These are phyloP conservation scores for Argyra leucocephala DNA, from an alignment of 2,888 invertebrate genomes.

Conservation along the genomic window DNA sequence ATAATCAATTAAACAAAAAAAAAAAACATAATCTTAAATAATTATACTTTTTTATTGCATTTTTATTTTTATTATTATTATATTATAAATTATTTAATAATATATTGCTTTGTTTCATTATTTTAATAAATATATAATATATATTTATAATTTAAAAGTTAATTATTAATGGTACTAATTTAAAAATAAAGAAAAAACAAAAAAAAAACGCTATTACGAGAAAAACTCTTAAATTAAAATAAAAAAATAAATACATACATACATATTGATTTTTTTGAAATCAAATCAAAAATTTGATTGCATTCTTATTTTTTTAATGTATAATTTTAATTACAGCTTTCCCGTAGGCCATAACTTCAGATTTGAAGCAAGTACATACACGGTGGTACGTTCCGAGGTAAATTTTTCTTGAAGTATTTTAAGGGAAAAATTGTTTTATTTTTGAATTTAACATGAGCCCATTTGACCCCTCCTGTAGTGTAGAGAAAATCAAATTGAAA, in stretches of 20 bases:
- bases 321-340: too few relatives aligned
- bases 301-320: neutral
- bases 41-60: neutral
- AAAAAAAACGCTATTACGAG: neutral
- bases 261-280: neutral
- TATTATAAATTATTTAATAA: conserved; percentile 6
- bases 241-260: neutral
- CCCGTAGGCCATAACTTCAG: too few relatives aligned
- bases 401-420: too few relatives aligned
- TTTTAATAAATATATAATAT: conserved; percentile 1
- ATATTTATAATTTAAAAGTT: conserved; percentile 5
- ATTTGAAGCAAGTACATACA: too few relatives aligned
- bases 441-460: too few relatives aligned
- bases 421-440: too few relatives aligned
- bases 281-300: neutral
- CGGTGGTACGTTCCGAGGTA: too few relatives aligned
- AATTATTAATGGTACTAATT: conserved; percentile 4
- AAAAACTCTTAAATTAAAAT: neutral
- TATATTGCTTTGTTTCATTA: conserved; percentile 6
- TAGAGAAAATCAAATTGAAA: too few relatives aligned
- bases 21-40: neutral
- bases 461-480: too few relatives aligned
- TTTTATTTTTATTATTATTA: conserved; percentile 1
- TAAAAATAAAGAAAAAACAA: too few relatives aligned
- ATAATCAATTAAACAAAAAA: neutral